Base-by-base conservation (phyloP, 1,140 invertebrate species). In the Drosophila insularis region DNA sequence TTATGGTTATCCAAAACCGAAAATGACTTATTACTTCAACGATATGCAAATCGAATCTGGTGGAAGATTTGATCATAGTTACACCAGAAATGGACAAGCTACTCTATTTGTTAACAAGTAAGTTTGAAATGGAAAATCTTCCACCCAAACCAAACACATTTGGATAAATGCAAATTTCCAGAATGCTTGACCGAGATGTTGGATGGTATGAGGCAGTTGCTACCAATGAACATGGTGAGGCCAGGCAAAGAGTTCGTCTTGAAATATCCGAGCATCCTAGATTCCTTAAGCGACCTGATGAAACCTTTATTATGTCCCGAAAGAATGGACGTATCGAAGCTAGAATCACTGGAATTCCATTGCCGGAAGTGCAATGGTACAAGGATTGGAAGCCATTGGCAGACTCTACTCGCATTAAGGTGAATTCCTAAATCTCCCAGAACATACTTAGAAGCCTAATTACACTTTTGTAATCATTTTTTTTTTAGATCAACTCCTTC, bases 351-450 rank as follows among this genome's bases (percentile, higher is more conserved):
- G 98, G 98, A 10, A 95, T 97, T 63, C 98, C 98, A 0, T 95
- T 96, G 81, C 98, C 98, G 0, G 97, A 98, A 73, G 95, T 99
- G n/a, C 98, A 97, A 90, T 99, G 97, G 97, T 98, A 96, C 92
- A 99, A 98, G 92, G 98, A 99, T 91, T 99, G 98, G 97, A 96
- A 97, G 87, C 97, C 97, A 2, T 90, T 99, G 5, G 95, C 96
- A 1, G 92, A 96, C 2, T 96, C 96, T 0, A 94, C 94, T 5
- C 95, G 97, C 79, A 95, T 97, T 19, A 97, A 97, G 93, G 96
- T 97, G 80, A 68, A 21, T 1, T 10, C 40, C 1, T 40, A 1
- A 13, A 56, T 10, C n/a, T 13, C 10, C 5, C 2, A 11, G 35
- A 13, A 27, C 4, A 5, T 27, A 5, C 4, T 4, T 37, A 23